Evolutionary conservation across 1,140 invertebrate species (phyloP).

Genomic region (Calephelis nemesis): DNA sequence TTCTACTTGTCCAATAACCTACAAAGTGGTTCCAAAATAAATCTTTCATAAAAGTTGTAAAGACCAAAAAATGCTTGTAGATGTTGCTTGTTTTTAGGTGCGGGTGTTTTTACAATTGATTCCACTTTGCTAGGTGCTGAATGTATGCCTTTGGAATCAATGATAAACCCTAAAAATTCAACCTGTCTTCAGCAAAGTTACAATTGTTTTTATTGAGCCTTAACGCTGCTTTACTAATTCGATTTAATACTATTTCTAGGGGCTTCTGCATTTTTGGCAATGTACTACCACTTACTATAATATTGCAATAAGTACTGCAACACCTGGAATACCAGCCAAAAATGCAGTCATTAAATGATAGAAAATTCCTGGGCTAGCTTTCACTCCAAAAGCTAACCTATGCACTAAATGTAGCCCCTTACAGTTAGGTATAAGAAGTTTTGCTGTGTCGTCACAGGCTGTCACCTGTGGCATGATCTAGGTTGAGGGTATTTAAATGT

Average conservation of each 20-base stretch:
- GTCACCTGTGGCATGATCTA: slow-evolving; percentile 42
- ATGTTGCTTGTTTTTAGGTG: slow-evolving; percentile 37
- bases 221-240: slow-evolving; percentile 42
- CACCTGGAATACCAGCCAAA: slow-evolving; percentile 39
- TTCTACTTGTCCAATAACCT: slow-evolving; percentile 22
- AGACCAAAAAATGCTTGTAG: slow-evolving; percentile 54
- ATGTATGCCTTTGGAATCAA: slow-evolving; percentile 45
- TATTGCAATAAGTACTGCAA: slow-evolving; percentile 36
- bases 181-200: slow-evolving; percentile 40
- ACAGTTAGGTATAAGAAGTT: slow-evolving; percentile 45
- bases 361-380: slow-evolving; percentile 59
- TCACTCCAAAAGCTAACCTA: slow-evolving; percentile 36
- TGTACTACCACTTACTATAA: slow-evolving; percentile 27
- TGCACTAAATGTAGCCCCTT: slow-evolving; percentile 69
- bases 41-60: slow-evolving; percentile 58
- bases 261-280: slow-evolving; percentile 33
- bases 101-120: slow-evolving; percentile 52
- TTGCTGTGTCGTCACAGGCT: slow-evolving; percentile 45
- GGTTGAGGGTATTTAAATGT: neutral
- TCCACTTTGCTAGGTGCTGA: slow-evolving; percentile 45
- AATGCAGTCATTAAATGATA: slow-evolving; percentile 45
- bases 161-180: slow-evolving; percentile 49
- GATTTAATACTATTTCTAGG: slow-evolving; percentile 29
- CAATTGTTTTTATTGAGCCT: slow-evolving; percentile 26
- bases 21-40: slow-evolving; percentile 38